These are phyloP conservation scores for Drosophila dives DNA, from an alignment of 2,888 invertebrate species.

Conservation along the genomic window DNA sequence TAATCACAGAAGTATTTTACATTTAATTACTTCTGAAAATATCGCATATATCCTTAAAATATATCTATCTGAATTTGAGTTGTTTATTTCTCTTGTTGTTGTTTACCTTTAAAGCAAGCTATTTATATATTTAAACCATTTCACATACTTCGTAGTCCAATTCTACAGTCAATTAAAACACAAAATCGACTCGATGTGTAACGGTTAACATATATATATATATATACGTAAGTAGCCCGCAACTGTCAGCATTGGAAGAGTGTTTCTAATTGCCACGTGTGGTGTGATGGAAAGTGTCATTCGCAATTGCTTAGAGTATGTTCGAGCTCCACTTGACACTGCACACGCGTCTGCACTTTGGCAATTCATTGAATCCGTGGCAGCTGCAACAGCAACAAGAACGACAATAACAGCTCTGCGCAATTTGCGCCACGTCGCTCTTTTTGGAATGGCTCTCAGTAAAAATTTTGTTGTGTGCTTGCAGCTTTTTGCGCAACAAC, in stretches of 20 bases:
- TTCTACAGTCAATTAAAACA: neutral
- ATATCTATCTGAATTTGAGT: neutral
- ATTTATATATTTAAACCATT: neutral
- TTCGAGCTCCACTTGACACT: conserved; percentile 40
- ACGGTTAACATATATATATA: neutral
- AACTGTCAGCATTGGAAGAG: neutral
- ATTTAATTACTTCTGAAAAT: neutral
- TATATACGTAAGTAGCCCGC: neutral
- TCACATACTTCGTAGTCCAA: neutral
- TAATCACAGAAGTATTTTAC: neutral
- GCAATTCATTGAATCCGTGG: conserved; percentile 43
- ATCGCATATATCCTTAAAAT: neutral
- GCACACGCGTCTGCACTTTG: conserved; percentile 46
- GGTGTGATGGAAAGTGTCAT: conserved; percentile 16
- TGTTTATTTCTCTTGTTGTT: neutral
- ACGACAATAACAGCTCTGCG: conserved; percentile 23
- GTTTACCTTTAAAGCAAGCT: neutral
- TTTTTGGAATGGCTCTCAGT: conserved; percentile 27
- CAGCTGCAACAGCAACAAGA: conserved; percentile 9
- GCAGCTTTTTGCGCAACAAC: conserved; percentile 36
- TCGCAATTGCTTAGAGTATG: conserved; percentile 49
- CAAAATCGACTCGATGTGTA: neutral
- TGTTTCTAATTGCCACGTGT: conserved; percentile 18
- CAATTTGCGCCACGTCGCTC: conserved; percentile 44
- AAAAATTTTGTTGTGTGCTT: conserved; percentile 43